Conservation (phyloP, 2,113 vertebrate genomes). For the Strix uralensis region DNA sequence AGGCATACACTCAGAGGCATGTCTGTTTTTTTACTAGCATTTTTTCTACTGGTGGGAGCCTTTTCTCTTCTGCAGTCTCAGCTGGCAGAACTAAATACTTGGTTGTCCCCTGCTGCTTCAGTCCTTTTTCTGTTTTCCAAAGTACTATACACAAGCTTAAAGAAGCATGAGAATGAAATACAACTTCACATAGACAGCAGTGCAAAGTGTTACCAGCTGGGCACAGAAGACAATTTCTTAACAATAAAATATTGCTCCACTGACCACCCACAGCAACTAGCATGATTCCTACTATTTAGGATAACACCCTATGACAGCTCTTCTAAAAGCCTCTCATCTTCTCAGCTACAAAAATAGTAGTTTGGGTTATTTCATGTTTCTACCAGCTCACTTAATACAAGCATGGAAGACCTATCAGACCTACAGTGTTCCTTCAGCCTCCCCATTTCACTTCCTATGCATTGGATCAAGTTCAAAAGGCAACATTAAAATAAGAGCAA, state of each 20-base stretch:
- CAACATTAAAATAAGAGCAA: background rate
- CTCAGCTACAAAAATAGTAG: background rate
- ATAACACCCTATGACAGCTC: background rate
- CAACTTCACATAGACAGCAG: background rate
- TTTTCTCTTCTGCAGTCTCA: background rate
- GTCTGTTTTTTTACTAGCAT: background rate
- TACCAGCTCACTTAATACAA: background rate
- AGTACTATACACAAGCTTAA: constrained; percentile 14
- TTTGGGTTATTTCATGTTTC: background rate
- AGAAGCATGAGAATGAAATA: background rate
- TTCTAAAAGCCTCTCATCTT: background rate
- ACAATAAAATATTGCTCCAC: background rate
- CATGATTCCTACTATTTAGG: background rate
- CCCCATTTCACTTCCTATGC: background rate
- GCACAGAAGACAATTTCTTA: background rate
- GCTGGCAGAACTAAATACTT: constrained; percentile 7
- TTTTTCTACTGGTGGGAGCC: background rate
- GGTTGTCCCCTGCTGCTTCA: background rate
- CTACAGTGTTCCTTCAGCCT: background rate
- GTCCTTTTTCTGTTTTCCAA: background rate
- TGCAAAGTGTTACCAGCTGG: constrained; percentile 36
- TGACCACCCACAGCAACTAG: constrained; percentile 16
- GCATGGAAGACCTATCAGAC: background rate
- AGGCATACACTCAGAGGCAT: background rate
- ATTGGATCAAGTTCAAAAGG: background rate